A percentile compares a stretch with the other conserved stretches of the same genome.
phyloP scores from a whole-genome alignment of 2,113 vertebrate genomes.

The Tyrannus savana region DNA sequence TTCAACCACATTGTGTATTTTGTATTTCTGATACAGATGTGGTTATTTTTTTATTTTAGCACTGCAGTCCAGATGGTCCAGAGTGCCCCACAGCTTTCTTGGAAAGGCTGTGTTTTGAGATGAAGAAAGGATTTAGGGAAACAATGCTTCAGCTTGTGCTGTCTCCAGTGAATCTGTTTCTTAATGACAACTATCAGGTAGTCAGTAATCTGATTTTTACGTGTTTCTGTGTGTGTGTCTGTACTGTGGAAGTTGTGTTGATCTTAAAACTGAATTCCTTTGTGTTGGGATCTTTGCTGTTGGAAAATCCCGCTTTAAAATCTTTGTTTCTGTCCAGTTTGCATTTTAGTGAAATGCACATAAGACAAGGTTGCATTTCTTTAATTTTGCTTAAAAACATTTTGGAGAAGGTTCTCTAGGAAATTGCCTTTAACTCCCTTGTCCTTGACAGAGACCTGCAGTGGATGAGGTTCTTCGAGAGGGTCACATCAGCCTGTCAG shows the following conservation, averaged over 20 bases:
- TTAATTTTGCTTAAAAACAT: background rate
- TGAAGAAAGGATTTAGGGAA: constrained; percentile 97
- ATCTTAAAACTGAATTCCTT: background rate
- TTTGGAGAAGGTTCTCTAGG: background rate
- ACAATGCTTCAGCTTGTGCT: constrained; percentile 94
- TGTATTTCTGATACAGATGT: background rate
- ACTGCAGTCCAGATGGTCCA: constrained; percentile 89
- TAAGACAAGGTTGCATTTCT: background rate
- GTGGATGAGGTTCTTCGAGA: constrained; percentile 90
- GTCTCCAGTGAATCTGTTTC: constrained; percentile 91
- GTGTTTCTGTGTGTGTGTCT: background rate
- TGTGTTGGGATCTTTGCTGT: background rate
- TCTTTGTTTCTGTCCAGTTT: background rate
- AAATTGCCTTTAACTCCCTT: background rate
- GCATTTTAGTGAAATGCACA: background rate
- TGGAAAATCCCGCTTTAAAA: too few species aligned
- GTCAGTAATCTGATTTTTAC: background rate
- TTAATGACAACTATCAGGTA: constrained; percentile 97
- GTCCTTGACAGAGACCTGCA: constrained; percentile 82
- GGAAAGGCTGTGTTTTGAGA: constrained; percentile 96
- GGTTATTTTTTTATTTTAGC: constrained; percentile 75
- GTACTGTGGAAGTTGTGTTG: background rate
- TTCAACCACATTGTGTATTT: background rate
- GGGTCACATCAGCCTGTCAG: constrained; percentile 92
- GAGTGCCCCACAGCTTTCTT: constrained; percentile 92